A percentile compares a stretch with the other conserved stretches of the same genome.
Evolutionary conservation across 1,140 invertebrate genomes (phyloP).

Genomic region (Drosophila parvula): DNA sequence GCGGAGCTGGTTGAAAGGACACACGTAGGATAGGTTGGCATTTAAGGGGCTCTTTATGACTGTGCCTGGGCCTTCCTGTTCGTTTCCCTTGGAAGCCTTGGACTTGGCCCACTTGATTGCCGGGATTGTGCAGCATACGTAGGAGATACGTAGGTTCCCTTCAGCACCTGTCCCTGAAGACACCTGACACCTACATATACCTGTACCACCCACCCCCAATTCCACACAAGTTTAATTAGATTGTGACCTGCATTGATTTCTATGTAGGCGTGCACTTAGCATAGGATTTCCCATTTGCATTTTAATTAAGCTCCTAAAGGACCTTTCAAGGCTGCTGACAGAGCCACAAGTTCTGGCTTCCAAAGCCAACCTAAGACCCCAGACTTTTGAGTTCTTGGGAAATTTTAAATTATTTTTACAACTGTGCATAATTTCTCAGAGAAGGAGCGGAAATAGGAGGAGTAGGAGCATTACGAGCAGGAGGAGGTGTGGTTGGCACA

Average conservation of each 20-base stretch:
- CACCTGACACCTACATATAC: not conserved
- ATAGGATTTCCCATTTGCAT: slow-evolving; percentile 49
- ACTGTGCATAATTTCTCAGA: slow-evolving; percentile 6
- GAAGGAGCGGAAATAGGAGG: not conserved
- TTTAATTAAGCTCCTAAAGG: slow-evolving; percentile 50
- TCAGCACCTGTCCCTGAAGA: not conserved
- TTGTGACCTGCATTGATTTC: slow-evolving; percentile 37
- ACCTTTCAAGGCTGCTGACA: not conserved
- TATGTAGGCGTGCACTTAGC: slow-evolving; percentile 1
- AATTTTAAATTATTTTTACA: slow-evolving; percentile 30
- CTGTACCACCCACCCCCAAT: not conserved
- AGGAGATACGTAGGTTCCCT: too few relatives aligned
- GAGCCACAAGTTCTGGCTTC: not conserved
- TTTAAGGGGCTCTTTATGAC: slow-evolving; percentile 43
- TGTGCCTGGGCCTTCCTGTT: slow-evolving; percentile 23
- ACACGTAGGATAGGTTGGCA: slow-evolving; percentile 36
- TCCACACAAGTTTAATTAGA: slow-evolving; percentile 51
- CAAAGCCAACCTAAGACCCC: not conserved
- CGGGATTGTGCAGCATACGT: slow-evolving; percentile 15
- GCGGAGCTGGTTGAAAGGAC: slow-evolving; percentile 25
- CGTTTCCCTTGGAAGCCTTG: slow-evolving; percentile 8
- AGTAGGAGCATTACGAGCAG: not conserved
- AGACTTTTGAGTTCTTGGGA: slow-evolving; percentile 3
- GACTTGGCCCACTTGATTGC: slow-evolving; percentile 25
- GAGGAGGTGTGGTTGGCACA: slow-evolving; percentile 23